phyloP scores from a whole-genome alignment of 2,888 invertebrate species.

The Phasia obesa region DNA sequence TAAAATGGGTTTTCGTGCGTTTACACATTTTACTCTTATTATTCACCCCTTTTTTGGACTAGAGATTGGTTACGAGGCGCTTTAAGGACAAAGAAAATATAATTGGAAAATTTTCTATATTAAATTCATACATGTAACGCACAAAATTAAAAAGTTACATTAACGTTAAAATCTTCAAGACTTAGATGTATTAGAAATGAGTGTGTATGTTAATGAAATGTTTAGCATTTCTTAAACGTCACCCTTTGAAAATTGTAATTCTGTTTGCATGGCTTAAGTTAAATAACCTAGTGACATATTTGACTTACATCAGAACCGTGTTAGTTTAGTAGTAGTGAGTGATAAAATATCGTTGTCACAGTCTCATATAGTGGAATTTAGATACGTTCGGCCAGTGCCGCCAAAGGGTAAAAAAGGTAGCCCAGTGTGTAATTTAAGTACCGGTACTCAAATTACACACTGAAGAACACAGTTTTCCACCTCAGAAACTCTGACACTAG shows the following conservation, averaged over 20 bases:
- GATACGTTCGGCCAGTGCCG: too few species aligned
- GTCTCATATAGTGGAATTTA: too few species aligned
- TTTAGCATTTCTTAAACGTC: constrained; percentile 59
- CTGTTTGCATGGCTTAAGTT: neutral
- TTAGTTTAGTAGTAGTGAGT: too few species aligned
- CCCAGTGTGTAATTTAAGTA: too few species aligned
- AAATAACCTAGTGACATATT: constrained; percentile 28
- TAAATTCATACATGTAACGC: constrained; percentile 68
- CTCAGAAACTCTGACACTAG: too few species aligned
- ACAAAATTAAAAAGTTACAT: constrained; percentile 64
- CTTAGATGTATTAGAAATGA: neutral
- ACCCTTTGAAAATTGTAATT: constrained; percentile 37
- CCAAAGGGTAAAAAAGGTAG: too few species aligned
- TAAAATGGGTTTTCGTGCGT: neutral
- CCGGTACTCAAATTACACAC: too few species aligned
- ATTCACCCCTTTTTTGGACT: constrained; percentile 9
- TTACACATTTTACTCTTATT: neutral
- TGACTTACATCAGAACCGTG: too few species aligned
- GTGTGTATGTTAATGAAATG: constrained; percentile 48
- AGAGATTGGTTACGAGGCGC: constrained; percentile 1
- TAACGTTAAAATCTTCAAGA: constrained; percentile 16
- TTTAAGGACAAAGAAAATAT: neutral
- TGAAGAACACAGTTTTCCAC: too few species aligned
- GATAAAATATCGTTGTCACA: too few species aligned
- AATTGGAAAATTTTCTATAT: constrained; percentile 56